Evolutionary conservation across 1,140 invertebrate genomes (phyloP).

Genomic region (Rhynchophorus ferrugineus): DNA sequence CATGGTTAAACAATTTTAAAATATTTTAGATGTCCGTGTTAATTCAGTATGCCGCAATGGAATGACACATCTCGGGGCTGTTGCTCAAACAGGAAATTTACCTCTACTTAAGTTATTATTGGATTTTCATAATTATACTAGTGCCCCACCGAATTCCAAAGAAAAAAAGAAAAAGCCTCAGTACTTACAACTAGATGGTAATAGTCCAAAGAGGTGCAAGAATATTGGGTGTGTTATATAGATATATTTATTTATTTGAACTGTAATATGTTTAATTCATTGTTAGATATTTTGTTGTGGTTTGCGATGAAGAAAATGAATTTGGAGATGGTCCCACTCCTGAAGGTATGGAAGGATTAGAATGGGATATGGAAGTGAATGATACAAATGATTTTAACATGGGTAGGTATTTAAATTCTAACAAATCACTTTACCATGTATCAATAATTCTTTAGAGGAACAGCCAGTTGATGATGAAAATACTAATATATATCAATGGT

Average conservation of each 20-base stretch:
- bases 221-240: conserved; percentile 33
- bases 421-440: background rate
- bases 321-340: conserved; percentile 47
- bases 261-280: background rate
- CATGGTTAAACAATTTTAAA: too few relatives aligned
- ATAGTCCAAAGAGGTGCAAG: conserved; percentile 24
- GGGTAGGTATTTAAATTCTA: conserved; percentile 7
- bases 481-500: conserved; percentile 44
- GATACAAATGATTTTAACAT: conserved; percentile 27
- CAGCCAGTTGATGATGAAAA: conserved; percentile 33
- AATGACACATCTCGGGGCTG: conserved; percentile 42
- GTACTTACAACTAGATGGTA: conserved; percentile 26
- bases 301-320: conserved; percentile 36
- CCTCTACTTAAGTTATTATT: conserved; percentile 40
- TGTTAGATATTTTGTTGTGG: conserved; percentile 38
- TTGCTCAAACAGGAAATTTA: conserved; percentile 43
- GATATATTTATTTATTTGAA: too few relatives aligned
- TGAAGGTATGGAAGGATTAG: conserved; percentile 52
- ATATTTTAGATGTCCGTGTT: conserved; percentile 42
- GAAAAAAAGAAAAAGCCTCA: conserved; percentile 27
- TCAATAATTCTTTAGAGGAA: conserved; percentile 22
- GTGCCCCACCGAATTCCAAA: conserved; percentile 19
- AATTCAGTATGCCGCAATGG: conserved; percentile 44
- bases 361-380: conserved; percentile 52
- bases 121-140: conserved; percentile 33